phyloP scores from a whole-genome alignment of 2,113 vertebrate genomes.

The Tauraco erythrolophus region DNA sequence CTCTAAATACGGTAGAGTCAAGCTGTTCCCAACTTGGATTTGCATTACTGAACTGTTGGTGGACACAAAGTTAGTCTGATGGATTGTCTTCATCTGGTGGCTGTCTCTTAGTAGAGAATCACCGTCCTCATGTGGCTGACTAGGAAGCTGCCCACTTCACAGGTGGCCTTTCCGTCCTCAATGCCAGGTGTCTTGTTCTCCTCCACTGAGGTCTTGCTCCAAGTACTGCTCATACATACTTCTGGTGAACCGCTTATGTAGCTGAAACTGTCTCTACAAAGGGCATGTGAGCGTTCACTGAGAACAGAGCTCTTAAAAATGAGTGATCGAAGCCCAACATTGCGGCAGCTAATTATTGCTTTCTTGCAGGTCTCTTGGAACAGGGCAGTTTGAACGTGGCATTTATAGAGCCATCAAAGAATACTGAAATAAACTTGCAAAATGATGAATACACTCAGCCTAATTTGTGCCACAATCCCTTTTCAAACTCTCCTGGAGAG shows the following conservation, averaged over 20 bases:
- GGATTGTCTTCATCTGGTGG: neutral
- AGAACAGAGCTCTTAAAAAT: neutral
- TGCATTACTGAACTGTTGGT: neutral
- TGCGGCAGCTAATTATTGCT: neutral
- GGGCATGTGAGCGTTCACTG: rapidly evolving
- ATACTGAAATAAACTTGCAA: neutral
- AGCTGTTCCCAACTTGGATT: neutral
- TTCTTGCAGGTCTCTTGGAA: neutral
- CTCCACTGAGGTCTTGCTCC: neutral
- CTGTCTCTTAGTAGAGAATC: neutral
- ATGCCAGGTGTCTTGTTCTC: rapidly evolving
- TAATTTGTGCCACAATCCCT: neutral
- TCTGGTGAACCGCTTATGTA: neutral
- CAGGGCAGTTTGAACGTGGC: neutral
- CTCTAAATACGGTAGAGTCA: neutral
- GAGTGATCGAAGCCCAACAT: rapidly evolving
- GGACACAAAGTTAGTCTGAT: neutral
- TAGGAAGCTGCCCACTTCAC: neutral
- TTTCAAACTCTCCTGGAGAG: neutral
- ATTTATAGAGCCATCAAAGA: neutral
- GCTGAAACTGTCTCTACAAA: neutral
- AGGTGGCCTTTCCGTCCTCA: neutral
- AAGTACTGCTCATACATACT: neutral
- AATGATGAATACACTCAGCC: neutral
- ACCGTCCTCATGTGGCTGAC: rapidly evolving